Percentiles rank a stretch among this genome's conserved stretches.
Conservation (phyloP, 2,113 vertebrate species). For the Enhydra lutris region DNA sequence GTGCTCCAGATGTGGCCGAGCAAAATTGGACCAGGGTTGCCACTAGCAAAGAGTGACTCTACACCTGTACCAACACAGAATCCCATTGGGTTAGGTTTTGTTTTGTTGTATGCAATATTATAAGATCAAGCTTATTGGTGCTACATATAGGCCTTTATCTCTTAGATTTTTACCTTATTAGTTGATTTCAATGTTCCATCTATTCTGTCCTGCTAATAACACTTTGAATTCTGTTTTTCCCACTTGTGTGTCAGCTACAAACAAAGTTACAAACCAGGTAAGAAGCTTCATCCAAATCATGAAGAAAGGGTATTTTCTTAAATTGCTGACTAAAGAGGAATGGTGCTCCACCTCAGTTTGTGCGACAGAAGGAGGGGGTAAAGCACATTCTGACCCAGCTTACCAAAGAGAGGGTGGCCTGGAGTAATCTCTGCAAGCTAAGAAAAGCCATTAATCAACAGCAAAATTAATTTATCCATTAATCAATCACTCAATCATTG, state of each 20-base stretch:
- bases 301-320: not conserved
- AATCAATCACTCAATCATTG: not conserved
- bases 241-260: not conserved
- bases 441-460: not conserved
- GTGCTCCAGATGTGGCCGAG: not conserved
- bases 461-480: not conserved
- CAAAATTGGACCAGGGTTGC: not conserved
- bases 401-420: not conserved
- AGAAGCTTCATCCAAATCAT: not conserved
- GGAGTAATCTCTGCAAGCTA: not conserved
- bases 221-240: not conserved
- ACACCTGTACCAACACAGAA: not conserved
- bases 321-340: not conserved
- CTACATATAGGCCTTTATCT: not conserved
- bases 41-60: not conserved
- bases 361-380: not conserved
- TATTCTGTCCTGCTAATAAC: not conserved
- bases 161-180: not conserved
- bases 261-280: not conserved
- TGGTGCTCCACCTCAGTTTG: not conserved
- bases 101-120: not conserved
- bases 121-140: not conserved
- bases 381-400: not conserved
- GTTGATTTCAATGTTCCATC: not conserved
- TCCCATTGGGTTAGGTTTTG: not conserved